Conservation (phyloP, 2,113 vertebrate species). For the Oryzias woworae region DNA sequence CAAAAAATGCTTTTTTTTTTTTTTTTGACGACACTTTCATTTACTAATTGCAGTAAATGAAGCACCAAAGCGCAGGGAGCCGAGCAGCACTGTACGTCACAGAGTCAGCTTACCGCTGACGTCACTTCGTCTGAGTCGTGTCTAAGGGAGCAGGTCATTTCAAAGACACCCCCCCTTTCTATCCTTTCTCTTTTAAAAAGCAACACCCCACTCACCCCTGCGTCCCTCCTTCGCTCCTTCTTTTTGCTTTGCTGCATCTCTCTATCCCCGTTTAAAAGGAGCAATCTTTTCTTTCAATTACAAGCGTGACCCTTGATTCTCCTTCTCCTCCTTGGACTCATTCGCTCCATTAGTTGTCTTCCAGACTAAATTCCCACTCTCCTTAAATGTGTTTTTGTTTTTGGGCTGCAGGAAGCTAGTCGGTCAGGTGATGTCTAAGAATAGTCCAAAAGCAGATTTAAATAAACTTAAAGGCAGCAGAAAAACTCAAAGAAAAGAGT, state of each 20-base stretch:
- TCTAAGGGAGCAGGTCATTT: slow-evolving; percentile 67
- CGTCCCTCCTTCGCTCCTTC: background rate
- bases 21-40: background rate
- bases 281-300: background rate
- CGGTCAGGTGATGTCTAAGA: slow-evolving; percentile 51
- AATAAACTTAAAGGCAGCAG: slow-evolving; percentile 8
- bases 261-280: background rate
- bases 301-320: background rate
- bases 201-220: background rate
- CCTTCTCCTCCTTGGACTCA: background rate
- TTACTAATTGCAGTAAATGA: slow-evolving; percentile 1
- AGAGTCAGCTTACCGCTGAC: slow-evolving; percentile 52
- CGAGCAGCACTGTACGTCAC: slow-evolving; percentile 37
- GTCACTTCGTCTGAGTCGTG: slow-evolving; percentile 58
- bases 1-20: background rate
- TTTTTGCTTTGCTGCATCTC: background rate
- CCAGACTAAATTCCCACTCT: background rate
- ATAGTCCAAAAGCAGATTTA: slow-evolving; percentile 49
- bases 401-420: slow-evolving; percentile 27
- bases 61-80: background rate
- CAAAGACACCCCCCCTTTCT: slow-evolving; percentile 55
- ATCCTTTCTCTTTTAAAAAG: background rate
- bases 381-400: background rate
- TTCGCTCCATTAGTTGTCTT: background rate
- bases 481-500: background rate